Evolutionary conservation across 1,140 invertebrate species (phyloP).

Genomic region (Diachasmimorpha longicaudata): DNA sequence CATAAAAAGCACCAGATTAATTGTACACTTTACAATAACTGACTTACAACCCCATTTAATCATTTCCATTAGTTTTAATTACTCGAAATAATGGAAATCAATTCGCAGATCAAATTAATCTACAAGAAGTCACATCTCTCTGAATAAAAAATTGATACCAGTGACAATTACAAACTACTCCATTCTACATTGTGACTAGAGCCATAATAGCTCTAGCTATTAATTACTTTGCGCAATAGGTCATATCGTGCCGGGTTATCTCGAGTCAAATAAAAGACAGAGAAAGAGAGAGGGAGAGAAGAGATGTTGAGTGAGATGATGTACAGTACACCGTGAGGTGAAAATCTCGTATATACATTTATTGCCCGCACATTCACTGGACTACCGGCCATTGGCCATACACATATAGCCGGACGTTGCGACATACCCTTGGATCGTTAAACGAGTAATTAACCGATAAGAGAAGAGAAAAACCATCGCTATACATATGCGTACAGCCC

Average conservation of each 20-base stretch:
- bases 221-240: constrained; percentile 41
- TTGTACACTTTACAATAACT: no score
- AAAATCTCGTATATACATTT: constrained; percentile 12
- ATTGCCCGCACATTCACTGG: background rate
- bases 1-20: no score
- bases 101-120: background rate
- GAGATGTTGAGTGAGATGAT: background rate
- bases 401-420: constrained; percentile 7
- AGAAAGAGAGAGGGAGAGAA: background rate
- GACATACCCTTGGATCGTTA: constrained; percentile 12
- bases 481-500: background rate
- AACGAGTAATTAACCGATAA: constrained; percentile 12
- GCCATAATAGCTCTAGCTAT: constrained; percentile 18
- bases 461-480: background rate
- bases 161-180: background rate
- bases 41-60: no score
- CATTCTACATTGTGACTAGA: background rate
- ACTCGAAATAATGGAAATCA: background rate
- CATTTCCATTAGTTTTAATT: background rate
- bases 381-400: background rate
- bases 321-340: background rate
- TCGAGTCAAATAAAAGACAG: background rate
- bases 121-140: background rate
- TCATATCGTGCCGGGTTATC: constrained; percentile 31
- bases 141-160: background rate